Evolutionary conservation across 1,140 invertebrate genomes (phyloP).

Genomic region (Solenopsis fugax): DNA sequence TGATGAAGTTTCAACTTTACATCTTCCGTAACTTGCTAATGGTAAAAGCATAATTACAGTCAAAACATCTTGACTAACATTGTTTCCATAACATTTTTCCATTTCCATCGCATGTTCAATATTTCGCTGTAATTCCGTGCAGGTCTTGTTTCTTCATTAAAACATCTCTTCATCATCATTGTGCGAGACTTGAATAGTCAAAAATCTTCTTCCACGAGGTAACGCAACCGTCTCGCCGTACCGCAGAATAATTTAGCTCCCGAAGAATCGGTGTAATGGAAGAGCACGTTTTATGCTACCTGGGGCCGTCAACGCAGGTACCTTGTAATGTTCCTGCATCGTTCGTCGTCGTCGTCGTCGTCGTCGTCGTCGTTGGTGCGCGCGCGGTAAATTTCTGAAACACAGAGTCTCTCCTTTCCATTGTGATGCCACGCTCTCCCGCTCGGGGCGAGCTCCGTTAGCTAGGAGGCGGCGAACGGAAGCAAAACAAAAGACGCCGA

Average conservation of each 20-base stretch:
- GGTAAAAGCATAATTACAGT: constrained; percentile 12
- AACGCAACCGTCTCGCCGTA: constrained; percentile 33
- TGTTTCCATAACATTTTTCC: constrained; percentile 46
- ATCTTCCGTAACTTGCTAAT: background rate
- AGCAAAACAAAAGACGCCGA: constrained; percentile 86
- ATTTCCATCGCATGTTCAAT: constrained; percentile 50
- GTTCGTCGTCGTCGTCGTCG: constrained; percentile 58
- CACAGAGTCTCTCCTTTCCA: constrained; percentile 72
- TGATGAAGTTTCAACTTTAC: background rate
- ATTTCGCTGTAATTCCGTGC: constrained; percentile 32
- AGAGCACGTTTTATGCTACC: constrained; percentile 59
- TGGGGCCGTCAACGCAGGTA: constrained; percentile 53
- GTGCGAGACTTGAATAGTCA: constrained; percentile 51
- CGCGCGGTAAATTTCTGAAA: constrained; percentile 78
- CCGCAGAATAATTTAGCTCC: constrained; percentile 45
- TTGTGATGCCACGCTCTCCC: constrained; percentile 80
- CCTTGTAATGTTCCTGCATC: constrained; percentile 60
- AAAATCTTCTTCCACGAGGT: constrained; percentile 44
- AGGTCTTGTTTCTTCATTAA: constrained; percentile 59
- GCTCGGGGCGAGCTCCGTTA: constrained; percentile 81
- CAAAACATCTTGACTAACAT: constrained; percentile 35
- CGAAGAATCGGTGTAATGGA: constrained; percentile 35
- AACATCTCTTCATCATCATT: constrained; percentile 59
- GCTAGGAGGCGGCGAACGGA: constrained; percentile 81
- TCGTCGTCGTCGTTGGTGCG: constrained; percentile 41